Evolutionary conservation across 2,797 vertebrate genomes (phyloP).

Genomic region (Tokudaia muenninki): DNA sequence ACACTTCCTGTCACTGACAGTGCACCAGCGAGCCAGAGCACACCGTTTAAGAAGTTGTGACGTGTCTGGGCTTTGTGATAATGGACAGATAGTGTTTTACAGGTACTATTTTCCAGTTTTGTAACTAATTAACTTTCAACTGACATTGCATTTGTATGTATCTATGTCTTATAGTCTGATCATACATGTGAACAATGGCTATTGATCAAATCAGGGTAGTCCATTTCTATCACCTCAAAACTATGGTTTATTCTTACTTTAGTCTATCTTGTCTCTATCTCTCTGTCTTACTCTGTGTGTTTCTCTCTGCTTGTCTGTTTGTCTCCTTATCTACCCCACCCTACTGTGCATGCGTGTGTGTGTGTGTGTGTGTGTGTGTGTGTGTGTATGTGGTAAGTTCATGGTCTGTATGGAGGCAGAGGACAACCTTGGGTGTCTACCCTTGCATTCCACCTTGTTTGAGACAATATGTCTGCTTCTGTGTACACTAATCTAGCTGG

Average conservation of each 20-base stretch:
- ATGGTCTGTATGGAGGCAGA: not conserved
- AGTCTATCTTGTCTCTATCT: not conserved
- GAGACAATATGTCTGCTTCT: not conserved
- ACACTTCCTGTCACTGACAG: not conserved
- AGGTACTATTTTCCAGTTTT: not conserved
- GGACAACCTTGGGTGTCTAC: too few species aligned
- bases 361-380: not conserved
- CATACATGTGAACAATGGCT: not conserved
- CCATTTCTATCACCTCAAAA: not conserved
- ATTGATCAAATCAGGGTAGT: not conserved
- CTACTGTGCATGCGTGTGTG: not conserved
- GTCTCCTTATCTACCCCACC: not conserved
- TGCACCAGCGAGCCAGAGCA: not conserved
- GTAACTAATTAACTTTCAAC: not conserved
- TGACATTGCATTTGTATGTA: not conserved
- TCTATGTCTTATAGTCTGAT: not conserved
- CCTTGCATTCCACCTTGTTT: not conserved
- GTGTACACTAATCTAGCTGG: not conserved
- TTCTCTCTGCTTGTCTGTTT: not conserved
- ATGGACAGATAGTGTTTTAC: not conserved
- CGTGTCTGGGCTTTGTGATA: not conserved
- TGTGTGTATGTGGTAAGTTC: too few species aligned
- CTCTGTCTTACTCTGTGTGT: not conserved
- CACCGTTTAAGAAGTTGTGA: not conserved
- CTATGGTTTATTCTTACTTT: not conserved